Evolutionary conservation across 2,797 vertebrate species (phyloP), one percentile per base, ranked within the genome.

Genomic region (Molossus alvarezi): DNA sequence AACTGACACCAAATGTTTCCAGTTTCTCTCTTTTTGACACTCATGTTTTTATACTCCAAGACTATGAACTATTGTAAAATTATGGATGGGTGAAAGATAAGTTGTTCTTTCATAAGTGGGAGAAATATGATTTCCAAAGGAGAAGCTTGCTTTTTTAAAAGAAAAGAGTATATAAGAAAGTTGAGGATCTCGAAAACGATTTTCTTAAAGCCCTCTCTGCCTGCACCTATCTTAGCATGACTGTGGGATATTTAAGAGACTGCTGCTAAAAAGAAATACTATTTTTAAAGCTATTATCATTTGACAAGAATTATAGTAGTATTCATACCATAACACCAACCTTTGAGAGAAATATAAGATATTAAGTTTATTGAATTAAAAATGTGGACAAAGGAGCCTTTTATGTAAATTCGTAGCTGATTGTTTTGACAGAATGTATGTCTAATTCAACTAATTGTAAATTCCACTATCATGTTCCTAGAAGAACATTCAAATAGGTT

Each of bases 321-420:
- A 45, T n/a, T 86, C 93, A 77, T 27, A 87, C 5, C 64, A 17
- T 64, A 77, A 3, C n/a, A 88, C 88, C 27, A 75, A 64, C 12
- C 11, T 92, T 91, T 88, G 29, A 94, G 29, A 95, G 64, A 94
- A 86, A 88, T 88, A 89, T 60, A 55, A 8, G 88, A 71, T 93
- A 76, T 45, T 71, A 75, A n/a, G 27, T 95, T 90, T 89, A 55
- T 73, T 87, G 23, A 95, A 90, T 79, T 94, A 67, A 12, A 62
- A 65, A 76, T 91, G 82, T 91, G 82, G 5, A 71, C 15, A 86
- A 23, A 33, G 17, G 48, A 88, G 13, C 2, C 71, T 25, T 37
- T 80, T 55, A 29, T 86, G 23, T 96, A 79, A 91, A 33, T 72
- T 57, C 71, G 5, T 83, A 83, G 17, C 80, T 76, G 25, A 87